Evolutionary conservation across 2,797 vertebrate species (phyloP), one percentile per base, ranked within the genome.

Genomic region (Gephyroberyx darwinii): DNA sequence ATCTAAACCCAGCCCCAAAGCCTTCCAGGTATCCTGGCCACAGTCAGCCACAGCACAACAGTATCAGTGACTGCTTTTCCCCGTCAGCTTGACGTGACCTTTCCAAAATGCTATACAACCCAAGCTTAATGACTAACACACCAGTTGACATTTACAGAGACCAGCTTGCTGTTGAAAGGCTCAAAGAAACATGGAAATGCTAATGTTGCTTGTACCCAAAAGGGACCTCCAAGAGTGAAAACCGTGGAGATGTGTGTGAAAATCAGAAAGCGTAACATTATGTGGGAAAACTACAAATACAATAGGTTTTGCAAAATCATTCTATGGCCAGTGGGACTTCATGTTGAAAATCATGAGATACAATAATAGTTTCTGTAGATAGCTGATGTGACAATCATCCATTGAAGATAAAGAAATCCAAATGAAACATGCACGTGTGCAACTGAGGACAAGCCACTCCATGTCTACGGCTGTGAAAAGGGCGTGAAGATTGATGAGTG

Each of bases 61-160:
- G 81, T 62, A 65, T 84, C 83, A 26, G 56, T 62, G 68, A 74
- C 77, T 77, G 82, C 73, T 71, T 73, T 83, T 64, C 67, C 88
- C 88, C 65, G 3, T 52, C 41, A 77, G 92, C 87, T 80, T 62
- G 4, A 60, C 54, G 20, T 90, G 91, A 92, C 93, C 93, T 94
- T 93, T 92, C 60, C 67, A 81, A 88, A 90, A 87, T 77, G 72
- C 80, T 75, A 78, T 78, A 88, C 86, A 89, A 80, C 71, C 48
- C 51, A 55, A 61, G 72, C 66, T 74, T 89, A 93, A 92, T 93
- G 85, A 89, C 79, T 45, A 83, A 93, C 91, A 92, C 74, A 76
- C 53, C 69, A 51, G 70, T 39, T 94, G 94, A 91, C 93, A 94
- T 94, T 94, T 94, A 92, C 75, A 57, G 63, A 86, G 65, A 69